These are phyloP conservation scores for Umimayanthus chanpuru DNA, from an alignment of 92 coral and sea anemone genomes.

Conservation along the genomic window DNA sequence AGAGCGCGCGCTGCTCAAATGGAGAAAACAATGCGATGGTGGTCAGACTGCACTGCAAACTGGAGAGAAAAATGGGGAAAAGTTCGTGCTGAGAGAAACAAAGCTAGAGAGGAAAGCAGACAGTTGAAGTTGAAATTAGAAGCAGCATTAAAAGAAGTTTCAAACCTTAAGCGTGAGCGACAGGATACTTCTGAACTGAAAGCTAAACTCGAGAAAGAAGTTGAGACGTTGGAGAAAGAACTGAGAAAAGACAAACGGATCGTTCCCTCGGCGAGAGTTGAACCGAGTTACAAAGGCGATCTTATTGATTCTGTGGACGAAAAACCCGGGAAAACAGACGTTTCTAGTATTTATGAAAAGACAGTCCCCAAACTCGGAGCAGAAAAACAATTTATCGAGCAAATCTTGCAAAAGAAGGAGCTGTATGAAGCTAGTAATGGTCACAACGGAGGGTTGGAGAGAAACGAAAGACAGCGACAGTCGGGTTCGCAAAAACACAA, in stretches of 20 bases:
- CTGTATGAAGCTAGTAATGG: slow-evolving; percentile 55
- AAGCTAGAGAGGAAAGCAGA: slow-evolving; percentile 92
- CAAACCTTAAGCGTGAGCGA: slow-evolving; percentile 81
- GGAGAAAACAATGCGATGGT: slow-evolving; percentile 99
- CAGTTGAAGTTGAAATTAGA: slow-evolving; percentile 86
- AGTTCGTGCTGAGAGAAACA: slow-evolving; percentile 95
- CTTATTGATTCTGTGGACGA: slow-evolving; percentile 43
- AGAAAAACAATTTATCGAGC: slow-evolving; percentile 78
- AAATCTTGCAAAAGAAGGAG: slow-evolving; percentile 79
- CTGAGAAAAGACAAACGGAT: slow-evolving; percentile 78
- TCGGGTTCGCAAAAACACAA: slow-evolving; percentile 47
- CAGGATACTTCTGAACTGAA: slow-evolving; percentile 72
- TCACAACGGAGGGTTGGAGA: slow-evolving; percentile 31
- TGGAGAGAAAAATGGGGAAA: slow-evolving; percentile 99
- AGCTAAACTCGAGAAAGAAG: slow-evolving; percentile 74
- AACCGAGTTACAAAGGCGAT: slow-evolving; percentile 72
- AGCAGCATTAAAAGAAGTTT: slow-evolving; percentile 75
- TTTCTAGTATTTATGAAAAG: slow-evolving; percentile 64
- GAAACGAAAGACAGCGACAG: slow-evolving; percentile 59
- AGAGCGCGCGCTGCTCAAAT: slow-evolving; percentile 94
- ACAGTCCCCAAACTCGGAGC: slow-evolving; percentile 80
- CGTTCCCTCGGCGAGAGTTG: slow-evolving; percentile 92
- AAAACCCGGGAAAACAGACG: slow-evolving; percentile 40
- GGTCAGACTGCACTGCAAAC: slow-evolving; percentile 99
- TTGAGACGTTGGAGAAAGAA: slow-evolving; percentile 89